Conservation (phyloP, 2,888 invertebrate genomes). For the Napeogenes sylphis region DNA sequence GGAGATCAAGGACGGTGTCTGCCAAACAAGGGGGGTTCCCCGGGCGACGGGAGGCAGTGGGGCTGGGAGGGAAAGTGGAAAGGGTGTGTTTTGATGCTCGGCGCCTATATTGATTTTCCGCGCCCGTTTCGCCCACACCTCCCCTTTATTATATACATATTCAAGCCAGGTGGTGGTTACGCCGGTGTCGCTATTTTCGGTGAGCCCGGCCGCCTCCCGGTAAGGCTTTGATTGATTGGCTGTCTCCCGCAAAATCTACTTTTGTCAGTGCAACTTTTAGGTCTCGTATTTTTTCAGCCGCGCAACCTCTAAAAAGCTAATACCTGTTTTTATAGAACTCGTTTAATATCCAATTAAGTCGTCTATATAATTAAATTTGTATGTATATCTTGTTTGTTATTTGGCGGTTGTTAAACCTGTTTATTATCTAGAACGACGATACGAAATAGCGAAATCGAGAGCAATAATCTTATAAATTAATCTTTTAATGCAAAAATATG, state of each 20-base stretch:
- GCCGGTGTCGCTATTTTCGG: constrained; percentile 64
- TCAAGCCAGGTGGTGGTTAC: constrained; percentile 55
- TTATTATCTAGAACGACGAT: constrained; percentile 4
- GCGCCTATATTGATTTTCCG: constrained; percentile 75
- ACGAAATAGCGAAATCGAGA: constrained; percentile 2
- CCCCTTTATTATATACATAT: constrained; percentile 69
- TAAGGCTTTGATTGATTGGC: constrained; percentile 64
- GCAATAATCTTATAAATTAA: constrained; percentile 16
- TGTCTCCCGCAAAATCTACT: constrained; percentile 31
- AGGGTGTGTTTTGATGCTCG: constrained; percentile 73
- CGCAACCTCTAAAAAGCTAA: not conserved
- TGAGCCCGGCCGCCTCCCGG: constrained; percentile 46
- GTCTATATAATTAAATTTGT: not conserved
- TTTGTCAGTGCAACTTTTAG: constrained; percentile 24
- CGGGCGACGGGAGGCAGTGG: constrained; percentile 63
- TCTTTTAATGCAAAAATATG: constrained; percentile 1
- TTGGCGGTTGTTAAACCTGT: constrained; percentile 21
- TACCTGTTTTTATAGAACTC: constrained; percentile 4
- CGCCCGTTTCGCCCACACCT: constrained; percentile 49
- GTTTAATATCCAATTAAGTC: not conserved
- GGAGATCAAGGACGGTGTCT: constrained; percentile 77
- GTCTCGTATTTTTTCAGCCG: constrained; percentile 4
- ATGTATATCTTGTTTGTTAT: constrained; percentile 5
- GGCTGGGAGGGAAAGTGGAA: constrained; percentile 41
- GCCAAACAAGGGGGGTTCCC: constrained; percentile 75